Percentiles rank a stretch among this genome's conserved stretches.
Conservation (phyloP, 2,888 invertebrate genomes). For the Caenorhabditis plicata region DNA sequence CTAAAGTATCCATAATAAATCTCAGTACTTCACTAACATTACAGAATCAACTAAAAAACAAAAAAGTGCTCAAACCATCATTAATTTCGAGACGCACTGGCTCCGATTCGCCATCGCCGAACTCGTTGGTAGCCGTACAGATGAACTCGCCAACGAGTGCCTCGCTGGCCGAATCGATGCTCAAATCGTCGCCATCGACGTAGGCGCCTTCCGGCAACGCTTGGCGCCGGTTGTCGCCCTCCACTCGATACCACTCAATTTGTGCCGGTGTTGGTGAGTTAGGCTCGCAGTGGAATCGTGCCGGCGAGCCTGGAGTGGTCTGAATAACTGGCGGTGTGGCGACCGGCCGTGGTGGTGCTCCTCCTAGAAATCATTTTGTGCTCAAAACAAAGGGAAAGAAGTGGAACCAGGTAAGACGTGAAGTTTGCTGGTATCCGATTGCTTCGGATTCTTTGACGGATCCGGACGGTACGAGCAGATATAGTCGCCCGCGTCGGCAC, state of each 20-base stretch:
- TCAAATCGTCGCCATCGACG: slow-evolving; percentile 56
- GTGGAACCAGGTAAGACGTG: slow-evolving; percentile 39
- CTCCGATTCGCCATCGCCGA: slow-evolving; percentile 52
- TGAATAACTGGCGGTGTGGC: slow-evolving; percentile 58
- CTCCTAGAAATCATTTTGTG: slow-evolving; percentile 43
- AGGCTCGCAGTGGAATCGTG: slow-evolving; percentile 60
- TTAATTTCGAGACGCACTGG: slow-evolving; percentile 57
- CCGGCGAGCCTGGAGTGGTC: slow-evolving; percentile 54
- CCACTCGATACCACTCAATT: slow-evolving; percentile 52
- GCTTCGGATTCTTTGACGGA: slow-evolving; percentile 9
- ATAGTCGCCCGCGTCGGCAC: slow-evolving; percentile 45
- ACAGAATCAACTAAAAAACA: slow-evolving; percentile 2
- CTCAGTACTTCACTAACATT: too few species aligned
- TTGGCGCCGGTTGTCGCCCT: slow-evolving; percentile 38
- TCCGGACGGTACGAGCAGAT: slow-evolving; percentile 40
- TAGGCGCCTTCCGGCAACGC: slow-evolving; percentile 52
- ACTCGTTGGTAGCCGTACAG: slow-evolving; percentile 61
- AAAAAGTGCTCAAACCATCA: slow-evolving; percentile 47
- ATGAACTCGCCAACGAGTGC: slow-evolving; percentile 54
- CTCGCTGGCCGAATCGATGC: slow-evolving; percentile 52
- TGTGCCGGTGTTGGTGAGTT: slow-evolving; percentile 55
- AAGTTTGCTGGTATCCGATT: slow-evolving; percentile 26
- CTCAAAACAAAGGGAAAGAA: slow-evolving; percentile 3
- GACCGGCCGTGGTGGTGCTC: slow-evolving; percentile 57
- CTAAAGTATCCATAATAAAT: too few species aligned